Evolutionary conservation across 2,888 invertebrate species (phyloP), one percentile per base, ranked within the genome.

Genomic region (Lasioglossum pauxillum): DNA sequence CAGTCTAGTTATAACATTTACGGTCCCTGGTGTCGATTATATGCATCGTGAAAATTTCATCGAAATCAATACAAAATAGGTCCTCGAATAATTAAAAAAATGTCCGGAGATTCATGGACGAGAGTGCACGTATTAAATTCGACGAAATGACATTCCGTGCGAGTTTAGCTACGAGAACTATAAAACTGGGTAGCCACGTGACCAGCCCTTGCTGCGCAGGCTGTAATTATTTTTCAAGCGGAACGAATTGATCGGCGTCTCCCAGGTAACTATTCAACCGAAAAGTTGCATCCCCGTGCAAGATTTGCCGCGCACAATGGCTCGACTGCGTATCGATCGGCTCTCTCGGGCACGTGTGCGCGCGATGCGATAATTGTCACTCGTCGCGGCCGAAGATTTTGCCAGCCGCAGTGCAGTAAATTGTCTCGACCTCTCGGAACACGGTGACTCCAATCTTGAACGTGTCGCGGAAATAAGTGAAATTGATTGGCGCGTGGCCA

Each of bases 381-480:
- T 84, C 85, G 78, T 80, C 46, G 85, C 75, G 49, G 77, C 53
- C 75, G 85, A 84, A 85, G 80, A 85, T 85, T 80, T 85, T 75
- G 85, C 85, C 71, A 84, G 85, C 85, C 84, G 85, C 85, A 83
- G 80, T 85, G 85, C 85, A 78, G 85, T 85, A 85, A 85, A 85
- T 85, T 84, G 85, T 80, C 85, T 80, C 84, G 85, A 85, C 85
- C 85, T 85, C 84, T 79, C 78, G 79, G 75, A 85, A 82, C 44
- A 14, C 79, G 86, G 86, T 82, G 82, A 85, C 79, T 82, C 82
- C 79, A 74, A 85, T 85, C 78, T 85, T 64, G 74, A 78, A 85
- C 86, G 85, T 86, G 85, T 81, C 86, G 86, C 85, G 85, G 86
- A 86, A 86, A 82, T 79, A 85, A 86, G 78, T 80, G 86, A 79